These are phyloP conservation scores for Bubo blakistoni DNA, from an alignment of 2,113 vertebrate genomes.

Conservation along the genomic window DNA sequence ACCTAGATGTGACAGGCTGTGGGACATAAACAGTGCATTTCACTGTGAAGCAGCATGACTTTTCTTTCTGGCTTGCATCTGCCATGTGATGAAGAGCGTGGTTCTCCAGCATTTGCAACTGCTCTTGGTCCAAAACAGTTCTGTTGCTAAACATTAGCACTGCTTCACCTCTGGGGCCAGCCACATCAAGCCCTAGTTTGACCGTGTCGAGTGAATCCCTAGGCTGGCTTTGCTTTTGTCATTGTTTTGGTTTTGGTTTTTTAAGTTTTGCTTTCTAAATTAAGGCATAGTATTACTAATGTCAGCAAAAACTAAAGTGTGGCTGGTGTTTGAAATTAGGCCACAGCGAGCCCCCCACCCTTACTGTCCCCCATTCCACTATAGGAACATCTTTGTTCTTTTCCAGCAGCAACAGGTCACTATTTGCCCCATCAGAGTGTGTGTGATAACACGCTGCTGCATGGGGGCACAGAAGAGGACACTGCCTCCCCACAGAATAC, in stretches of 20 bases:
- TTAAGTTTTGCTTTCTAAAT: not conserved
- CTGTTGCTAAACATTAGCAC: not conserved
- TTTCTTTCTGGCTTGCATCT: not conserved
- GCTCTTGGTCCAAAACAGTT: not conserved
- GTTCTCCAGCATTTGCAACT: not conserved
- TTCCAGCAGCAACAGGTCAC: not conserved
- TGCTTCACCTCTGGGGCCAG: not conserved
- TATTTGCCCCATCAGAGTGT: not conserved
- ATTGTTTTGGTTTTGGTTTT: not conserved
- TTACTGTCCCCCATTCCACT: not conserved
- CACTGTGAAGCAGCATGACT: not conserved
- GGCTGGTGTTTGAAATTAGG: not conserved
- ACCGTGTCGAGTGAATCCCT: not conserved
- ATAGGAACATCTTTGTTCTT: not conserved
- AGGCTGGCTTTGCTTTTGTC: not conserved
- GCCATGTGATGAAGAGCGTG: fast-evolving
- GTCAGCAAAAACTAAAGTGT: not conserved
- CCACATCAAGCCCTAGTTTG: not conserved
- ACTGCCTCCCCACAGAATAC: not conserved
- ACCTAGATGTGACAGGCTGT: fast-evolving
- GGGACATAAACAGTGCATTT: not conserved
- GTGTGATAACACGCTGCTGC: not conserved
- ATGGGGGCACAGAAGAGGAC: not conserved
- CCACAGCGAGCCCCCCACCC: not conserved
- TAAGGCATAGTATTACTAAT: not conserved